A percentile compares a stretch with the other conserved stretches of the same genome.
Evolutionary conservation across 1,140 invertebrate species (phyloP).

Genomic region (Mya arenaria): DNA sequence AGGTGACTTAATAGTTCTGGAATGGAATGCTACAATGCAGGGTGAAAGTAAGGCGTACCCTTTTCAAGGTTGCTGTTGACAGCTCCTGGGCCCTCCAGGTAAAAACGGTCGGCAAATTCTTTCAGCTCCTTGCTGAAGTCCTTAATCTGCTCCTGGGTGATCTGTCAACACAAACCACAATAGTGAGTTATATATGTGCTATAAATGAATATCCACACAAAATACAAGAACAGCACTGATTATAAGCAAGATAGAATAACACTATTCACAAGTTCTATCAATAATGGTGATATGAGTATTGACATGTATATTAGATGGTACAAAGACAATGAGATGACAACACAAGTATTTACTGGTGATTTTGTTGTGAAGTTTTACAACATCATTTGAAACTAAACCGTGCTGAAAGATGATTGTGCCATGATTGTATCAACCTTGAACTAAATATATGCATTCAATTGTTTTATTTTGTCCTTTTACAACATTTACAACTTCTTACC

Average conservation of each 20-base stretch:
- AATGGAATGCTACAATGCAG: too few species aligned
- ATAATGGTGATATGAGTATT: not conserved
- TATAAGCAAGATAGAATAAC: too few species aligned
- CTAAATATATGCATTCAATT: not conserved
- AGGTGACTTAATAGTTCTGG: too few species aligned
- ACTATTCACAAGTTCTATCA: not conserved
- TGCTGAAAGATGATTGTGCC: not conserved
- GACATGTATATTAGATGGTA: too few species aligned
- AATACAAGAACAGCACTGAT: too few species aligned
- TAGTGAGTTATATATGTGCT: not conserved
- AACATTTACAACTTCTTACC: constrained; percentile 34
- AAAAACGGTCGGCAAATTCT: constrained; percentile 88
- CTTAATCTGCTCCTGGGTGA: constrained; percentile 85
- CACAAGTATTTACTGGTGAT: too few species aligned
- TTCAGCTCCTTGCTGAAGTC: constrained; percentile 86
- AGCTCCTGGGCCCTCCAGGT: constrained; percentile 88
- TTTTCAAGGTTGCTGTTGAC: constrained; percentile 89
- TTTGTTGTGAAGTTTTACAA: too few species aligned
- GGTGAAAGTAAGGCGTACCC: too few species aligned
- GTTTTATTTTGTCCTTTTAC: not conserved
- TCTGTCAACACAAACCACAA: constrained; percentile 61
- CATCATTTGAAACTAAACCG: not conserved
- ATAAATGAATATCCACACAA: too few species aligned
- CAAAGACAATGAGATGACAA: too few species aligned
- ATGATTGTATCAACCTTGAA: not conserved